A percentile compares a stretch with the other conserved stretches of the same genome.
Evolutionary conservation across 2,888 invertebrate genomes (phyloP).

Genomic region (Agrotis exclamationis): DNA sequence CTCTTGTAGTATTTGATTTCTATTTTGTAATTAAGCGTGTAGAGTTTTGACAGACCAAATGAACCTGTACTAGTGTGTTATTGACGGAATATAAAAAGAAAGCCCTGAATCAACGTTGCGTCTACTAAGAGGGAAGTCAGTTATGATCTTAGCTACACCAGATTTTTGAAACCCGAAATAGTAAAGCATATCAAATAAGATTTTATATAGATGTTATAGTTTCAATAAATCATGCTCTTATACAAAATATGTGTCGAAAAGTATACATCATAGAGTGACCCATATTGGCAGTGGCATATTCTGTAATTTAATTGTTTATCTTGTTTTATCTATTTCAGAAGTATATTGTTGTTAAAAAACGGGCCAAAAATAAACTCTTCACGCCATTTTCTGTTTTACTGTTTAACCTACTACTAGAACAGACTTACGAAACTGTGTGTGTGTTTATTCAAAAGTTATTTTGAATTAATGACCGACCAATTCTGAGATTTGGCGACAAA

Average conservation of each 20-base stretch:
- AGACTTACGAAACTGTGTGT: neutral
- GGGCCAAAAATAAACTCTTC: slow-evolving; percentile 90
- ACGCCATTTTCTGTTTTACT: slow-evolving; percentile 75
- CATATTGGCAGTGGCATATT: slow-evolving; percentile 66
- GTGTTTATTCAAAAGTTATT: too few species aligned
- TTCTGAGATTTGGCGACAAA: too few species aligned
- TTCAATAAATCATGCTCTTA: slow-evolving; percentile 69
- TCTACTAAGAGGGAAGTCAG: slow-evolving; percentile 14
- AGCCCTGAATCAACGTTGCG: slow-evolving; percentile 44
- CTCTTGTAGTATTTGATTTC: slow-evolving; percentile 56
- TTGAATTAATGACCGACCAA: too few species aligned
- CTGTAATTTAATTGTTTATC: slow-evolving; percentile 66
- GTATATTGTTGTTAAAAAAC: slow-evolving; percentile 82
- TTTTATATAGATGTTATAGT: slow-evolving; percentile 67
- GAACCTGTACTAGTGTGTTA: slow-evolving; percentile 17
- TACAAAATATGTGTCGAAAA: slow-evolving; percentile 55
- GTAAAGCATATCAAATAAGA: slow-evolving; percentile 69
- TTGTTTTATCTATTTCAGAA: slow-evolving; percentile 75
- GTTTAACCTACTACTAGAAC: neutral
- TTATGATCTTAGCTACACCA: slow-evolving; percentile 36
- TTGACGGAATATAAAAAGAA: slow-evolving; percentile 21
- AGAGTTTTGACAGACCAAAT: slow-evolving; percentile 35
- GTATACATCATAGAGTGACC: slow-evolving; percentile 50
- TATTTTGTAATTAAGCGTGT: slow-evolving; percentile 42
- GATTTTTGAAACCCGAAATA: slow-evolving; percentile 57